phyloP scores from a whole-genome alignment of 2,113 vertebrate genomes.

The Lepisosteus oculatus region DNA sequence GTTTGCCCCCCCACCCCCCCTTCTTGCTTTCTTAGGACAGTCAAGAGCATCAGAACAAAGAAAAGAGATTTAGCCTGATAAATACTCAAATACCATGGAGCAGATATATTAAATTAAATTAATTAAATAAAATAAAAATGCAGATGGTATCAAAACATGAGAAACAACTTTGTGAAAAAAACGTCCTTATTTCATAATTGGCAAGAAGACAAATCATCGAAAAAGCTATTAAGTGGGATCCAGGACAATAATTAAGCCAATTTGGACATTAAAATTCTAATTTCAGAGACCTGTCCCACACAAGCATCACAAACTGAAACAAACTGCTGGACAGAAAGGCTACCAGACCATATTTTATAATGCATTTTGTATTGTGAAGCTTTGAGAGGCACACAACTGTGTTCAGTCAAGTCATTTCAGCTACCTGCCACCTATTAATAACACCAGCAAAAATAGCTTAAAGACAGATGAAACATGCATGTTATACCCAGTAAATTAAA shows the following conservation, averaged over 20 bases:
- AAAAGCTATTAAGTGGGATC: conserved; percentile 12
- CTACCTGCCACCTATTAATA: not conserved
- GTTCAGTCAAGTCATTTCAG: not conserved
- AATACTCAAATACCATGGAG: too few species aligned
- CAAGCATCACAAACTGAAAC: too few species aligned
- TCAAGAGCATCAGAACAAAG: too few species aligned
- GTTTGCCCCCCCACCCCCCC: too few species aligned
- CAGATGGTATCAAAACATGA: conserved; percentile 26
- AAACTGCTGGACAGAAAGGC: conserved; percentile 2
- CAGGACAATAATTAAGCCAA: conserved; percentile 12
- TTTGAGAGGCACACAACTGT: not conserved
- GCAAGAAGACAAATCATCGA: conserved; percentile 10
- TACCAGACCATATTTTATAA: not conserved
- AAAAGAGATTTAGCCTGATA: too few species aligned
- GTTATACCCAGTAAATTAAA: not conserved
- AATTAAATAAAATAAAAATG: conserved; percentile 46
- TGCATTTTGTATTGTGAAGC: too few species aligned
- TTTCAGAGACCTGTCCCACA: not conserved
- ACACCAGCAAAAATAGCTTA: not conserved
- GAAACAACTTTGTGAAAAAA: conserved; percentile 1
- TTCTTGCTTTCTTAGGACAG: too few species aligned
- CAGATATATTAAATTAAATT: conserved; percentile 1
- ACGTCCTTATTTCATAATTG: not conserved
- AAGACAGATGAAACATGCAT: not conserved
- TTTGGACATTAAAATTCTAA: not conserved